phyloP scores from a whole-genome alignment of 1,140 invertebrate genomes.

The Epicauta chinensis region DNA sequence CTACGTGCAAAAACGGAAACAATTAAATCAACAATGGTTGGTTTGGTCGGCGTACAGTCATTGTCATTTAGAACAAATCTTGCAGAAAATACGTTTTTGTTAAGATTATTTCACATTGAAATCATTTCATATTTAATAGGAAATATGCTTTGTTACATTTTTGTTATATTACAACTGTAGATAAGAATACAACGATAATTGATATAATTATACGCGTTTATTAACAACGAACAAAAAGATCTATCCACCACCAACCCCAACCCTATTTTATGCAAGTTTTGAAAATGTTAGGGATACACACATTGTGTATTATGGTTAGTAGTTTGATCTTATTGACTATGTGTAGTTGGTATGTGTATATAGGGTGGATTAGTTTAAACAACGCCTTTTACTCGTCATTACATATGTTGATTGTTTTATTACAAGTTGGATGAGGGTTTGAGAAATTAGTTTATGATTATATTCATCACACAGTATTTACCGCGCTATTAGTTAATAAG shows the following conservation, averaged over 20 bases:
- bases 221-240: neutral
- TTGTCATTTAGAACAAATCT: constrained; percentile 39
- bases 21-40: constrained; percentile 45
- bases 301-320: no score
- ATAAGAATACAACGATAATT: neutral
- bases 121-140: constrained; percentile 39
- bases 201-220: neutral
- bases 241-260: no score
- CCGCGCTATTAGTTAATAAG: constrained; percentile 41
- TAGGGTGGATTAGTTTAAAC: constrained; percentile 33
- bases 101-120: constrained; percentile 34
- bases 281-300: no score
- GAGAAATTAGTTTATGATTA: constrained; percentile 41
- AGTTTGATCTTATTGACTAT: neutral
- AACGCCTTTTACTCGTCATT: constrained; percentile 25
- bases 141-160: constrained; percentile 28
- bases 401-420: constrained; percentile 43
- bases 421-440: constrained; percentile 32
- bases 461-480: constrained; percentile 42
- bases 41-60: constrained; percentile 35
- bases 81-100: constrained; percentile 43
- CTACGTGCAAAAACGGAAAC: constrained; percentile 42
- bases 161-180: constrained; percentile 9
- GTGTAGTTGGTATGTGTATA: constrained; percentile 2
- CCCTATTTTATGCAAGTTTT: no score